Conservation (phyloP, 2,113 vertebrate species). For the Daphoenositta chrysoptera region DNA sequence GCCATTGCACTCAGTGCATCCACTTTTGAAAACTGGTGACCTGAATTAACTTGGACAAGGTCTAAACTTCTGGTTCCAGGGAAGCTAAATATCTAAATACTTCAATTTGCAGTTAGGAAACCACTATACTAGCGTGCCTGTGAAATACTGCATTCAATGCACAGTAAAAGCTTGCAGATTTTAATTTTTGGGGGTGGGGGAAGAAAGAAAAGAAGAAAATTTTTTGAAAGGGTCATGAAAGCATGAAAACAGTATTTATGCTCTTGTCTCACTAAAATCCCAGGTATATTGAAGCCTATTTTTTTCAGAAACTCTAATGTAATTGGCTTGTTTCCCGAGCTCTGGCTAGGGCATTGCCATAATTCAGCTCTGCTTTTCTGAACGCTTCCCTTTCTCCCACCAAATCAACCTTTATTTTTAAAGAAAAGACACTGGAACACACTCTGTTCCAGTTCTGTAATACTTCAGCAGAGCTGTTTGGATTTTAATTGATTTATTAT, state of each 20-base stretch:
- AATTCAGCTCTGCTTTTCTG: neutral
- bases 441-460: neutral
- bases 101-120: neutral
- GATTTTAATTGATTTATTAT: neutral
- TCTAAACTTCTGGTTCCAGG: neutral
- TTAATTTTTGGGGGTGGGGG: neutral
- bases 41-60: neutral
- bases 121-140: rapidly evolving
- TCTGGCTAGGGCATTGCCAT: neutral
- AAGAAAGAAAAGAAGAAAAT: neutral
- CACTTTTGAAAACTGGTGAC: neutral
- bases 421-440: neutral
- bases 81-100: neutral
- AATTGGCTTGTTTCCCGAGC: neutral
- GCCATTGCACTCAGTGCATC: neutral
- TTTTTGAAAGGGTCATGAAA: neutral
- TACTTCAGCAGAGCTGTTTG: neutral
- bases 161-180: neutral
- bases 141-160: neutral
- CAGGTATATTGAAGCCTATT: neutral
- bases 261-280: neutral
- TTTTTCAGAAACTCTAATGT: neutral
- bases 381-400: neutral
- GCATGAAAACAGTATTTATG: neutral
- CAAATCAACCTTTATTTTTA: neutral